Evolutionary conservation across 2,113 vertebrate genomes (phyloP).

Genomic region (Scomber colias): DNA sequence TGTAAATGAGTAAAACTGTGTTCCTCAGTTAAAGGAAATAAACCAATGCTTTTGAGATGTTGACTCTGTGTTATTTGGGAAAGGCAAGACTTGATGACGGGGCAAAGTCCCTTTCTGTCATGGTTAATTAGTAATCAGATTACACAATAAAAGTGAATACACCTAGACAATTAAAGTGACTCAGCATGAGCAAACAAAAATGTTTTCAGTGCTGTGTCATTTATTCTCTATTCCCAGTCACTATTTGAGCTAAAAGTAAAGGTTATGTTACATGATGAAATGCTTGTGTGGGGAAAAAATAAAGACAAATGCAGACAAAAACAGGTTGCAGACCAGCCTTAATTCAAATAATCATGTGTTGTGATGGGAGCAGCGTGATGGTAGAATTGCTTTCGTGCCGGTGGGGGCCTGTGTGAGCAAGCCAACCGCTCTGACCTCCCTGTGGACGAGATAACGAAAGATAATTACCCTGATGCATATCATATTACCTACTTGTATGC

Average conservation of each 20-base stretch:
- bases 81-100: neutral
- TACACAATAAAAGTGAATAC: neutral
- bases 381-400: neutral
- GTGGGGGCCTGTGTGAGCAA: constrained; percentile 28
- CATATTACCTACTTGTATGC: neutral
- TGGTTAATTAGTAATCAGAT: constrained; percentile 67
- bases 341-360: neutral
- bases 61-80: neutral
- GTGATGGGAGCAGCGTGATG: neutral
- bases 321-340: neutral
- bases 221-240: no score
- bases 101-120: constrained; percentile 58
- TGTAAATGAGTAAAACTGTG: neutral
- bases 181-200: constrained; percentile 7
- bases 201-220: neutral
- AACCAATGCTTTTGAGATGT: neutral
- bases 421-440: constrained; percentile 1
- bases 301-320: no score
- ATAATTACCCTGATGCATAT: neutral
- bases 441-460: constrained; percentile 8
- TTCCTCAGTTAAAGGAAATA: neutral
- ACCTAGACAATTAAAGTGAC: constrained; percentile 30
- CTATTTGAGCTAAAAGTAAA: neutral
- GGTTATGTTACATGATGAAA: neutral
- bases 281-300: neutral